These are phyloP conservation scores for Ameiurus melas DNA, from an alignment of 2,113 vertebrate species.

Conservation along the genomic window DNA sequence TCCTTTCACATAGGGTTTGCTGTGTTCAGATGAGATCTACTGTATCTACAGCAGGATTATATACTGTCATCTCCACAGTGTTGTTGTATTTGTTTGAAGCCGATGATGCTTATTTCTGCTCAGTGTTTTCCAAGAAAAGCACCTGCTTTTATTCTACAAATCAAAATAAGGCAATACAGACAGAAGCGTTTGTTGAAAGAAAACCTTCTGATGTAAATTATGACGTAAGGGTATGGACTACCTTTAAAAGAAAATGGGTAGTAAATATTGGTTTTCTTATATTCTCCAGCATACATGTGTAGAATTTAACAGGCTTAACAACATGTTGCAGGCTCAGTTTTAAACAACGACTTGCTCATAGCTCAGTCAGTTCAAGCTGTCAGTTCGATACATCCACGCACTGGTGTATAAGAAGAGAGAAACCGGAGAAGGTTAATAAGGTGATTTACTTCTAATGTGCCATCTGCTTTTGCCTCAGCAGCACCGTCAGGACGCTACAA, in stretches of 20 bases:
- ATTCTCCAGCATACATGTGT: neutral
- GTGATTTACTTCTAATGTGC: slow-evolving; percentile 56
- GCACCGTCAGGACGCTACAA: slow-evolving; percentile 47
- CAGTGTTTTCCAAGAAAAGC: neutral
- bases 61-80: neutral
- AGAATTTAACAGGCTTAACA: slow-evolving; percentile 24
- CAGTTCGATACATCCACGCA: slow-evolving; percentile 32
- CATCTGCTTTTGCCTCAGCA: slow-evolving; percentile 56
- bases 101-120: neutral
- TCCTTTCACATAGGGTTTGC: neutral
- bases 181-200: neutral
- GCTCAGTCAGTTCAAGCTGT: slow-evolving; percentile 50
- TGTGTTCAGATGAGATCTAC: slow-evolving; percentile 18
- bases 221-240: slow-evolving; percentile 1
- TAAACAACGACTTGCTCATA: slow-evolving; percentile 2
- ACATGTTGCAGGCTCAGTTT: slow-evolving; percentile 18
- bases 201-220: neutral
- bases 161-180: neutral
- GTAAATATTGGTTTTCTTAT: neutral
- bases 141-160: neutral
- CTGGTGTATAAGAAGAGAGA: slow-evolving; percentile 21
- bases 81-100: neutral
- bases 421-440: slow-evolving; percentile 54
- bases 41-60: neutral
- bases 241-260: neutral